Conservation (phyloP, 2,113 vertebrate genomes). For the Indicator indicator region DNA sequence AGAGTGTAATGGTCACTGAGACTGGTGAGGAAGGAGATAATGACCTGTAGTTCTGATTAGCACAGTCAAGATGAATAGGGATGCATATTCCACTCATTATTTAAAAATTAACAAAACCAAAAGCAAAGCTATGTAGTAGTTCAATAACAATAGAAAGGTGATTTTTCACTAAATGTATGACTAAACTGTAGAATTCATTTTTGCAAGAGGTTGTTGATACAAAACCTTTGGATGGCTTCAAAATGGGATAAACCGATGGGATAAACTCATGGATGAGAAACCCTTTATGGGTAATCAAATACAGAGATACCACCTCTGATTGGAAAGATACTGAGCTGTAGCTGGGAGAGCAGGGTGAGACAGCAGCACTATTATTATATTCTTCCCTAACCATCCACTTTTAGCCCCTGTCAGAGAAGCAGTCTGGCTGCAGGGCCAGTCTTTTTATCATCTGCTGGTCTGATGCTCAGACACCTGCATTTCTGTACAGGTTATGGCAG, state of each 20-base stretch:
- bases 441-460: not conserved
- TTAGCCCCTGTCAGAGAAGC: not conserved
- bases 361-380: not conserved
- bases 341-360: not conserved
- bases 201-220: not conserved
- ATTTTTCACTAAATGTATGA: not conserved
- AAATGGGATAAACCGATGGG: not conserved
- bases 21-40: not conserved
- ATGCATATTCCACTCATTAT: not conserved
- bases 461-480: not conserved
- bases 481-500: not conserved
- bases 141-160: not conserved
- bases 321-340: not conserved
- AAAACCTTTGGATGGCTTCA: not conserved
- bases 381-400: not conserved
- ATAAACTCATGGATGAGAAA: not conserved
- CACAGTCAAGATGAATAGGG: not conserved
- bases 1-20: not conserved
- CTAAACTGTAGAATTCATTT: not conserved
- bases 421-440: not conserved
- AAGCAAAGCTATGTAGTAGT: not conserved
- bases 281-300: not conserved
- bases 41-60: not conserved
- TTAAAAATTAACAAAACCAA: not conserved
- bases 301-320: not conserved